Evolutionary conservation across 1,140 invertebrate genomes (phyloP), one percentile per base, ranked within the genome.

Genomic region (Conus ventricosus): DNA sequence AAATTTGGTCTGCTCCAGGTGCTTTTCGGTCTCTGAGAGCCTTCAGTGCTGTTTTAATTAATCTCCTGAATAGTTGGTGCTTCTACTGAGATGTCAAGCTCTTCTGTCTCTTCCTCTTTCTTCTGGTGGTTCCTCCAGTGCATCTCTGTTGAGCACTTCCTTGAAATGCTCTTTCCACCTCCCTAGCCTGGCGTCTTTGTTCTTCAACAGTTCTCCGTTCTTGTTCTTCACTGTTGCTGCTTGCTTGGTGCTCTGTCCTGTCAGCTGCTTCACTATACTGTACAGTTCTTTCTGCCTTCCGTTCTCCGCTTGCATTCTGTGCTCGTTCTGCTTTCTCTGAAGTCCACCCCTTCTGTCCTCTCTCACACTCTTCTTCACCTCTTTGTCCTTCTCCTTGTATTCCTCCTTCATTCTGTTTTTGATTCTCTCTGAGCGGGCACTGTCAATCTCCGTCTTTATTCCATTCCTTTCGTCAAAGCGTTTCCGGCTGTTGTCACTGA

Each of bases 241-340:
- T 71, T 71, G 63, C 63, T n/a, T 71, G 63, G 15, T 71, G 63
- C 63, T 15, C 63, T 71, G 63, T n/a, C 63, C 63, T 71, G 63
- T 71, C 63, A 71, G 63, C 63, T 71, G 63, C 63, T 71, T 1
- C 63, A 71, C 63, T 15, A 71, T 51, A 17, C 78, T n/a, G 39
- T 81, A 51, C 39, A 39, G 39, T 39, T 39, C 39, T 39, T 39
- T 39, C 39, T 39, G 39, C 39, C 39, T 39, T 39, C 39, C 39
- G 3, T 39, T 11, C 39, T 39, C 17, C 78, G 23, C 23, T 20
- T 81, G 78, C 78, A 17, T 81, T 25, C 39, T 81, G n/a, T 4
- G 78, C 78, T 81, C 11, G n/a, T 17, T 81, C 78, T 81, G 78
- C 78, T 17, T 80, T 80, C 78, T 81, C 78, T 81, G n/a, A 81